A percentile compares a stretch with the other conserved stretches of the same genome.
These are phyloP conservation scores for Xiphophorus couchianus DNA, from an alignment of 2,113 vertebrate genomes.

Conservation along the genomic window DNA sequence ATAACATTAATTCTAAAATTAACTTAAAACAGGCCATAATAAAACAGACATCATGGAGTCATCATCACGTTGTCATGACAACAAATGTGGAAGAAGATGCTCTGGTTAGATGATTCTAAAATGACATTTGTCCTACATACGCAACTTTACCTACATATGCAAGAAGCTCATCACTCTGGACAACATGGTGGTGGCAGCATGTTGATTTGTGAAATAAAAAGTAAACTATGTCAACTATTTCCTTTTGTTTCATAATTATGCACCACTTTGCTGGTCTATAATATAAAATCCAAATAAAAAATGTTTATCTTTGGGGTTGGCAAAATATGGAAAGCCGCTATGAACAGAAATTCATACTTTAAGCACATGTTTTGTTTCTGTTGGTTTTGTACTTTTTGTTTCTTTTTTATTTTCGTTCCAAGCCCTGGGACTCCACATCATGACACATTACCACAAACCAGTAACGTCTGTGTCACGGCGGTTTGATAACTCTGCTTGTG, in stretches of 20 bases:
- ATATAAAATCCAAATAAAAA: not conserved
- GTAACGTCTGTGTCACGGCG: constrained; percentile 49
- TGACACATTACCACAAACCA: constrained; percentile 46
- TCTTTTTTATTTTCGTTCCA: constrained; percentile 17
- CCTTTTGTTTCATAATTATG: not conserved
- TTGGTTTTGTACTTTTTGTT: constrained; percentile 5
- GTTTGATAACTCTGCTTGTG: constrained; percentile 49
- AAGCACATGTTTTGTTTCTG: not conserved
- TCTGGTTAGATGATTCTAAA: too few species aligned
- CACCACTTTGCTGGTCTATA: not conserved
- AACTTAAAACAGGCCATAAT: too few species aligned
- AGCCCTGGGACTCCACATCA: constrained; percentile 9
- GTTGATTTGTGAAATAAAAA: not conserved
- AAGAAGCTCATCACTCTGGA: too few species aligned
- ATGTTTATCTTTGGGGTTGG: not conserved
- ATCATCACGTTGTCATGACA: too few species aligned
- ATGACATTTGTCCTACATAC: too few species aligned
- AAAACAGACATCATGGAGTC: too few species aligned
- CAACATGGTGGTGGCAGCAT: not conserved
- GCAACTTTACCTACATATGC: too few species aligned
- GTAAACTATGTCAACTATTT: not conserved
- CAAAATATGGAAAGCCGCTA: not conserved
- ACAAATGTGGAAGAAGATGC: too few species aligned
- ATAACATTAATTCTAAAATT: too few species aligned
- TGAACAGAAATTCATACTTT: not conserved